Conservation (phyloP, 2,797 vertebrate species). For the Sarcoramphus papa region DNA sequence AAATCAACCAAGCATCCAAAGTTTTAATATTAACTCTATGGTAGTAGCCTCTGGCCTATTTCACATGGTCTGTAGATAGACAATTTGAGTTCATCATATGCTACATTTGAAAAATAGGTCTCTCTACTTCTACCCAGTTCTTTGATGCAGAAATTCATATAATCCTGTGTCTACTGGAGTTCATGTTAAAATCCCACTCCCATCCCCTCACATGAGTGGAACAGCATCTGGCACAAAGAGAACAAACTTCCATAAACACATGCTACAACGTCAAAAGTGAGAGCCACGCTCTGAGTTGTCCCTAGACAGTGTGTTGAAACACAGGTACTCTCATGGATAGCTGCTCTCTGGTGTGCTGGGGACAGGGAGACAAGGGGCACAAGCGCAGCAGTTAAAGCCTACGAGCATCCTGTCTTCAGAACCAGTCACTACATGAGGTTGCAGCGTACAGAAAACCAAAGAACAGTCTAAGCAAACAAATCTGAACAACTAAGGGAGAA, state of each 20-base stretch:
- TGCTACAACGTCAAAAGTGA: fast-evolving
- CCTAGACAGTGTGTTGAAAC: neutral
- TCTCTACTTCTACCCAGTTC: neutral
- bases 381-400: neutral
- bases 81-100: neutral
- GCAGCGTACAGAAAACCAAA: fast-evolving
- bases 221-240: neutral
- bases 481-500: neutral
- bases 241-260: neutral
- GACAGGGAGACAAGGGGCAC: neutral
- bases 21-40: neutral
- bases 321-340: fast-evolving
- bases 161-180: neutral
- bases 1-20: slow-evolving; percentile 8
- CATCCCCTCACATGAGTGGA: neutral
- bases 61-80: neutral
- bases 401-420: too few species aligned
- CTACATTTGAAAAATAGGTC: neutral
- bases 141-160: neutral
- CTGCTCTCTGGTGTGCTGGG: neutral
- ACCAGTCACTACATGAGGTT: fast-evolving
- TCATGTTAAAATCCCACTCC: neutral
- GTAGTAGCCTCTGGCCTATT: neutral
- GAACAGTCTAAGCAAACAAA: neutral
- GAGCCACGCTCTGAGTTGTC: neutral